Evolutionary conservation across 2,888 invertebrate genomes (phyloP).

Genomic region (Chymomyza procnemis): DNA sequence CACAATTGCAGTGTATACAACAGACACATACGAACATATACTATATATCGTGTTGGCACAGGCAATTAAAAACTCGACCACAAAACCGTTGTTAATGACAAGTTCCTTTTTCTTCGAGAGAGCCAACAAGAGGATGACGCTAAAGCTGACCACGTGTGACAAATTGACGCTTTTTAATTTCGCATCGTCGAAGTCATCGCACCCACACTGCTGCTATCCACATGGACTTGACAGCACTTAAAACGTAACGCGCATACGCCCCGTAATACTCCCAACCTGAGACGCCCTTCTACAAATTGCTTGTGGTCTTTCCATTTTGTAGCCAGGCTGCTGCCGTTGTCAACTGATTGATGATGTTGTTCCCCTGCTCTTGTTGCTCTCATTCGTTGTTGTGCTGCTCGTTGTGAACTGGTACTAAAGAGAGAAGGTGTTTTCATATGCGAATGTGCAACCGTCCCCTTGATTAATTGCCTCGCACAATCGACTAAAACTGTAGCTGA

Average conservation of each 20-base stretch:
- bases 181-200: constrained; percentile 40
- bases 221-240: constrained; percentile 1
- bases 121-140: constrained; percentile 10
- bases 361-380: constrained; percentile 33
- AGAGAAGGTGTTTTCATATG: constrained; percentile 71
- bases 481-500: constrained; percentile 30
- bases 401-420: constrained; percentile 49
- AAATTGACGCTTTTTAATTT: constrained; percentile 77
- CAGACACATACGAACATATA: neutral
- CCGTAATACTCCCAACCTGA: neutral
- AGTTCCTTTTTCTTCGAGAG: neutral
- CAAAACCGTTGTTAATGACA: constrained; percentile 57
- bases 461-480: constrained; percentile 76
- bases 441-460: constrained; percentile 62
- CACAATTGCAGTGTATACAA: neutral
- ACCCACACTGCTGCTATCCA: neutral
- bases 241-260: constrained; percentile 42
- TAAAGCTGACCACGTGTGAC: constrained; percentile 66
- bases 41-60: neutral
- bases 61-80: constrained; percentile 59
- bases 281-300: constrained; percentile 2
- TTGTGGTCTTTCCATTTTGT: neutral
- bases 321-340: constrained; percentile 24
- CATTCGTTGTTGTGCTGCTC: constrained; percentile 19
- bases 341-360: constrained; percentile 69